phyloP scores from a whole-genome alignment of 2,113 vertebrate species.

The Pelmatolapia mariae region DNA sequence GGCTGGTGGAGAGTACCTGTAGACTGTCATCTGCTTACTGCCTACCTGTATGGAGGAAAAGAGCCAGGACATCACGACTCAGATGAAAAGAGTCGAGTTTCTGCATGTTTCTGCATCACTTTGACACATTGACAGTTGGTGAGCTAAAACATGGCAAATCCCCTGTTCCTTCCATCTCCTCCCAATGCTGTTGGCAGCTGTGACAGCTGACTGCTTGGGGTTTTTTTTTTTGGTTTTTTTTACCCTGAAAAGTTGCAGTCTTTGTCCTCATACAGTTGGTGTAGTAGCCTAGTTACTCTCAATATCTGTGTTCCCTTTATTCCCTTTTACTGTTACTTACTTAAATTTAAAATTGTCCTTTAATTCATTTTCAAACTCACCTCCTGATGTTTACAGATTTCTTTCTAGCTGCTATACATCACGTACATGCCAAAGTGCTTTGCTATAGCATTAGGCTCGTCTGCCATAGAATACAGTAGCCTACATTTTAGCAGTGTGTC shows the following conservation, averaged over 20 bases:
- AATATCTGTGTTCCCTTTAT: not conserved
- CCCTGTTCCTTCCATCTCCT: constrained; percentile 13
- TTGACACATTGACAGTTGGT: constrained; percentile 31
- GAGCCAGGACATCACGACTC: not conserved
- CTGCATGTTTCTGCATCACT: not conserved
- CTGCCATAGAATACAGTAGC: not conserved
- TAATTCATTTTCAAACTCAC: not conserved
- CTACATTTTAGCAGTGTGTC: not conserved
- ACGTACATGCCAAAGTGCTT: not conserved
- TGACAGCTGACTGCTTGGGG: not conserved
- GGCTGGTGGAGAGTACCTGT: not conserved
- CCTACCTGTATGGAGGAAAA: not conserved
- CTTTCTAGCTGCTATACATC: not conserved
- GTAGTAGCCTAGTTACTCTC: not conserved
- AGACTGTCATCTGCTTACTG: not conserved
- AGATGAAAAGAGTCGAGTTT: not conserved
- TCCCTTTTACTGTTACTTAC: not conserved
- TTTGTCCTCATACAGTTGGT: not conserved
- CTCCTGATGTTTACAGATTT: not conserved
- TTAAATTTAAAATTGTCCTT: not conserved
- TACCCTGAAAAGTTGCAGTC: not conserved
- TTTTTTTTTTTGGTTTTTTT: not conserved
- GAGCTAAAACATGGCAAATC: constrained; percentile 18
- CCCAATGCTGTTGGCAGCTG: constrained; percentile 2
- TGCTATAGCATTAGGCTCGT: not conserved